These are phyloP conservation scores for Nebria salina DNA, from an alignment of 2,888 invertebrate species.

Conservation along the genomic window DNA sequence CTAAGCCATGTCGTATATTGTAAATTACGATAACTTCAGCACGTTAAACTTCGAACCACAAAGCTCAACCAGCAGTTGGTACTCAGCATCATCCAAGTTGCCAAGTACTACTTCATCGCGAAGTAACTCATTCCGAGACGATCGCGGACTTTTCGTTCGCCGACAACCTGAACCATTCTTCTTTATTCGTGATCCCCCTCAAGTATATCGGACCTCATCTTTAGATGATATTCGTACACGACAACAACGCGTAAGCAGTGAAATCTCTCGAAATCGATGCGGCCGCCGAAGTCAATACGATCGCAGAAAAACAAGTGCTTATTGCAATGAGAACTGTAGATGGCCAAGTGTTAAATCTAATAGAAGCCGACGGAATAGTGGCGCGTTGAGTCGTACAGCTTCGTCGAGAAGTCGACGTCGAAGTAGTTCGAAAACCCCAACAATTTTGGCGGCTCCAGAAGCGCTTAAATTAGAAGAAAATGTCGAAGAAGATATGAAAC, in stretches of 20 bases:
- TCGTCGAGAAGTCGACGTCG: constrained; percentile 54
- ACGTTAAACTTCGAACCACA: constrained; percentile 4
- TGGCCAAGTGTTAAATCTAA: constrained; percentile 23
- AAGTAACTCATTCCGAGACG: constrained; percentile 48
- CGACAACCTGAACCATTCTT: constrained; percentile 28
- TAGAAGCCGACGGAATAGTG: constrained; percentile 60
- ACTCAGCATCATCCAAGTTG: constrained; percentile 27
- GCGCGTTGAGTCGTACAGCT: constrained; percentile 54
- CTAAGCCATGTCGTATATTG: background rate
- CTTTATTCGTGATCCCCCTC: constrained; percentile 34
- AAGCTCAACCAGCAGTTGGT: constrained; percentile 6
- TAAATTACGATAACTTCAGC: background rate
- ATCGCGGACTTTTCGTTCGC: constrained; percentile 10
- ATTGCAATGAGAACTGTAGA: background rate
- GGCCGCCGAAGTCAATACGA: constrained; percentile 47
- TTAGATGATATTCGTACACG: constrained; percentile 31
- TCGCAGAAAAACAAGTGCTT: constrained; percentile 63
- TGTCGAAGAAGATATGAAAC: constrained; percentile 17
- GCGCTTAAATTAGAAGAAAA: constrained; percentile 4
- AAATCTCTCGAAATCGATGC: constrained; percentile 39
- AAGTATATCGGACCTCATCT: constrained; percentile 29
- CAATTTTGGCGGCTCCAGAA: constrained; percentile 44
- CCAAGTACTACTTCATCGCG: constrained; percentile 46
- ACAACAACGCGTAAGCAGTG: constrained; percentile 13
- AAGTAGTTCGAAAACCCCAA: constrained; percentile 35